Evolutionary conservation across 1,140 invertebrate genomes (phyloP).

Genomic region (Zaprionus capensis): DNA sequence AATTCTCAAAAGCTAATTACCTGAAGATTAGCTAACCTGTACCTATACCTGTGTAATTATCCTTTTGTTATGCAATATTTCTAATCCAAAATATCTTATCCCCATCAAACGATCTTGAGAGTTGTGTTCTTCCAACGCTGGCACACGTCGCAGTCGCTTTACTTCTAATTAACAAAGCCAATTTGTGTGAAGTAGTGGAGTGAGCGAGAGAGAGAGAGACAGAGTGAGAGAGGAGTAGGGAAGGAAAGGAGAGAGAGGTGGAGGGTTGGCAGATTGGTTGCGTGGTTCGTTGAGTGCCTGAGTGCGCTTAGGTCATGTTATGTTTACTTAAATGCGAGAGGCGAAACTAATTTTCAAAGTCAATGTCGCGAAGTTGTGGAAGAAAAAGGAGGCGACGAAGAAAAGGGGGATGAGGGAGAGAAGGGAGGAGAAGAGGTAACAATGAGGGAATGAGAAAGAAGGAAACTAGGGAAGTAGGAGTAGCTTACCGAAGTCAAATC

Average conservation of each 20-base stretch:
- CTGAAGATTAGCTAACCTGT: not conserved
- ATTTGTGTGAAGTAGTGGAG: slow-evolving; percentile 17
- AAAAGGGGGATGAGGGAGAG: not conserved
- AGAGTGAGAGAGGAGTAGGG: not conserved
- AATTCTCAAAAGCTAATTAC: not conserved
- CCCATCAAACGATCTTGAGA: not conserved
- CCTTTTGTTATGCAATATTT: not conserved
- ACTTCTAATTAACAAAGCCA: slow-evolving; percentile 42
- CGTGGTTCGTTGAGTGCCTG: not conserved
- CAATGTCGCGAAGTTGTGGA: slow-evolving; percentile 54
- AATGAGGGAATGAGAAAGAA: not conserved
- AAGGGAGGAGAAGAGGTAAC: not conserved
- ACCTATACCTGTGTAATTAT: slow-evolving; percentile 1
- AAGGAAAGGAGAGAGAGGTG: not conserved
- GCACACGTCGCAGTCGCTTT: slow-evolving; percentile 8
- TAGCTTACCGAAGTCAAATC: not conserved
- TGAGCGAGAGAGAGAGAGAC: too few species aligned
- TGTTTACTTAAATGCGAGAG: slow-evolving; percentile 7
- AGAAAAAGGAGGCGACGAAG: not conserved
- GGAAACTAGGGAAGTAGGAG: not conserved
- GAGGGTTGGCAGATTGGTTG: not conserved
- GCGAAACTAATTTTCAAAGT: slow-evolving; percentile 73
- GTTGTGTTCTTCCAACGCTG: not conserved
- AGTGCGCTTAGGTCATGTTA: slow-evolving; percentile 4
- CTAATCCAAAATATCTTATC: not conserved